Conservation (phyloP, 2,113 vertebrate species). For the Pelmatolapia mariae region DNA sequence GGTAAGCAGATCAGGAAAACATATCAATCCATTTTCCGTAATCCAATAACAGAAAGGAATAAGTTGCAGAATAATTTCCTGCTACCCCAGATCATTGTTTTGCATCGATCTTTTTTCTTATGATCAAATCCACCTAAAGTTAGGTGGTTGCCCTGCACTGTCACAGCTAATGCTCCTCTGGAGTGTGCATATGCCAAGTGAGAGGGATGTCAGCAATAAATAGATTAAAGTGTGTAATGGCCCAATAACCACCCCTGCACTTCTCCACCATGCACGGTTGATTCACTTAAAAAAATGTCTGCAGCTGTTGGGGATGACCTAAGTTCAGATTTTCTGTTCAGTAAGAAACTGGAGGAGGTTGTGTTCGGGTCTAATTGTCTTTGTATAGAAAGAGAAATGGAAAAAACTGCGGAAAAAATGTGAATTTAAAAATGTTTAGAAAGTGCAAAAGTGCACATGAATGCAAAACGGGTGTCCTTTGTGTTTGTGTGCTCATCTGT, state of each 20-base stretch:
- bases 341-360: not conserved
- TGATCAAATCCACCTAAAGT: constrained; percentile 18
- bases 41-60: not conserved
- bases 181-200: constrained; percentile 33
- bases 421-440: not conserved
- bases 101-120: not conserved
- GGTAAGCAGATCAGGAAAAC: not conserved
- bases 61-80: not conserved
- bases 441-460: constrained; percentile 6
- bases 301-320: constrained; percentile 47
- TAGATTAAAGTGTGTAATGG: constrained; percentile 62
- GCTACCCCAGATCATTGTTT: not conserved
- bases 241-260: constrained; percentile 30
- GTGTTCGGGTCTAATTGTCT: not conserved
- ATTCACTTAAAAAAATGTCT: constrained; percentile 17
- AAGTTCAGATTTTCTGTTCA: constrained; percentile 25
- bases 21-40: not conserved
- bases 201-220: constrained; percentile 49
- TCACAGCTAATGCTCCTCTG: constrained; percentile 26
- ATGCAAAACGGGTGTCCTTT: not conserved
- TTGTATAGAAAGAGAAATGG: not conserved
- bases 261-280: constrained; percentile 15
- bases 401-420: not conserved
- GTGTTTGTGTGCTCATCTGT: constrained; percentile 6
- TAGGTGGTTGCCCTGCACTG: constrained; percentile 11